Evolutionary conservation across 2,888 invertebrate species (phyloP).

Genomic region (Notodonta ziczac): DNA sequence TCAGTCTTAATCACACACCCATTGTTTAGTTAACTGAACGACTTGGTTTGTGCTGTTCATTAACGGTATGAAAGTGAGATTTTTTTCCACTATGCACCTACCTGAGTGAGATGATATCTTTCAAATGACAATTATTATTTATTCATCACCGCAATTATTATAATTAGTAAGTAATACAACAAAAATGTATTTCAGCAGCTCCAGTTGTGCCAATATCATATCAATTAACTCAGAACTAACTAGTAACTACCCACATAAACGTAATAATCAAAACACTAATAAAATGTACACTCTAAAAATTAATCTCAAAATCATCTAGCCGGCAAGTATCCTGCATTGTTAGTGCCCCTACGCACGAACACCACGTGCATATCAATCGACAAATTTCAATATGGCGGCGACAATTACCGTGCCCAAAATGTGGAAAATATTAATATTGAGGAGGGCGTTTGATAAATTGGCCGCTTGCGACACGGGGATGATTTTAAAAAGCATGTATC

Average conservation of each 20-base stretch:
- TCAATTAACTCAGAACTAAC: too few species aligned
- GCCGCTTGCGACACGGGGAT: conserved; percentile 54
- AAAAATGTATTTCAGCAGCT: too few species aligned
- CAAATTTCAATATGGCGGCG: conserved; percentile 71
- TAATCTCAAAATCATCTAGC: conserved; percentile 24
- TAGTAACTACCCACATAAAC: too few species aligned
- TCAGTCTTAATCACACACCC: not conserved
- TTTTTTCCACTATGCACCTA: not conserved
- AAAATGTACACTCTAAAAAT: conserved; percentile 28
- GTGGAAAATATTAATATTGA: conserved; percentile 77
- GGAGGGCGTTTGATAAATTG: conserved; percentile 65
- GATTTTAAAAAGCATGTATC: conserved; percentile 40
- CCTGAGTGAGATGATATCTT: not conserved
- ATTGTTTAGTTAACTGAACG: conserved; percentile 1
- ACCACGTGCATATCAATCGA: conserved; percentile 62
- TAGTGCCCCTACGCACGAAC: conserved; percentile 32
- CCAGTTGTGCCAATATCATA: too few species aligned
- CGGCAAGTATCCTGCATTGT: conserved; percentile 3
- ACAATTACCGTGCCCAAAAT: conserved; percentile 74
- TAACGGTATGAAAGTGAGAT: not conserved
- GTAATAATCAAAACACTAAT: conserved; percentile 14
- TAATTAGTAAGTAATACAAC: too few species aligned
- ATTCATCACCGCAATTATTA: too few species aligned
- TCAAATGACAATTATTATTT: too few species aligned
- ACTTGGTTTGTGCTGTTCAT: not conserved